Evolutionary conservation across 1,140 invertebrate species (phyloP), one percentile per base, ranked within the genome.

Genomic region (Macrosteles quadrilineatus): DNA sequence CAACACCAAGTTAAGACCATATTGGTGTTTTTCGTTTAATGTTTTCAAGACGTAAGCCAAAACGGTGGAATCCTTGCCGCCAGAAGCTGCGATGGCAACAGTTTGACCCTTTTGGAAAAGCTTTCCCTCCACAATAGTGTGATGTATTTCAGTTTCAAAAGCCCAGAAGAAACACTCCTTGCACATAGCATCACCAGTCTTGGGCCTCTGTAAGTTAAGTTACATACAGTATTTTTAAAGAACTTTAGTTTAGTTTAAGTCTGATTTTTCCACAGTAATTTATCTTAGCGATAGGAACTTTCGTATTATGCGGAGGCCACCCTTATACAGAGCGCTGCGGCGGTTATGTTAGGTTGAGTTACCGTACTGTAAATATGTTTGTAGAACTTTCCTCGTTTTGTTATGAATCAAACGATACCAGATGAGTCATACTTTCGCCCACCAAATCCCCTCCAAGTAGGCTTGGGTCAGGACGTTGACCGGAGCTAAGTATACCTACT

Each of bases 31-130:
- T 74, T 97, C 87, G 81, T 99, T 99, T 1, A 99, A 81, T 2
- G 92, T 80, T 81, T 98, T 98, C 73, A 99, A 80, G 1, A 97
- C 87, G 80, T 95, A 90, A 1, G 93, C 97, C 36, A 99, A 83
- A 14, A 99, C 98, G 12, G 98, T 99, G 0, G 97, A 99, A 81
- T 99, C 98, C 86, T 99, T 99, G 59, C 98, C 98, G 67, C 98
- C 98, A 71, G 96, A 98, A 27, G 97, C 98, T 40, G 94, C 98
- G 57, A 99, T 90, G 3, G 97, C 97, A 23, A 99, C 94, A 71
- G 90, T 92, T 75, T 97, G 89, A 11, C 95, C 95, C 69, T 81
- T 83, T 70, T 89, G 88, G 78, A 99, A 99, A 50, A 99, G 83
- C 73, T 91, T 86, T n/a, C 87, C 90, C 77, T 88, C 86, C 6